A percentile compares a stretch with the other conserved stretches of the same genome.
Evolutionary conservation across 1,140 invertebrate species (phyloP).

Genomic region (Macrosteles quadrilineatus): DNA sequence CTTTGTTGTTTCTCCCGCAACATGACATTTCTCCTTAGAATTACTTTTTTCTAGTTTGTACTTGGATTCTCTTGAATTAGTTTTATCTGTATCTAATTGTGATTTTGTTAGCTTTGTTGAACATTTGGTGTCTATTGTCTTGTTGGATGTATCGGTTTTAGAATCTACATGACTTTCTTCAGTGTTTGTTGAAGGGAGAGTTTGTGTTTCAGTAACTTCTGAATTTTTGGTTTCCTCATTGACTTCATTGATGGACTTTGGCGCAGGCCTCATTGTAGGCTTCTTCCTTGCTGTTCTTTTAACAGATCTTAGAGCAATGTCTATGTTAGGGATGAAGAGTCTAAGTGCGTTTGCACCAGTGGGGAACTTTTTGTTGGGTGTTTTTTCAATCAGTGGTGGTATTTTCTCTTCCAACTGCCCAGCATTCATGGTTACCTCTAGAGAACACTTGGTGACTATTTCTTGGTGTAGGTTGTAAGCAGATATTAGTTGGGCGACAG

Average conservation of each 20-base stretch:
- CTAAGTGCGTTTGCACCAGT: conserved; percentile 56
- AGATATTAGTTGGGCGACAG: conserved; percentile 56
- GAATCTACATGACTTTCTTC: background rate
- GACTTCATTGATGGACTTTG: background rate
- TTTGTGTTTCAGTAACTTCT: too few species aligned
- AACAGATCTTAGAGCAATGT: conserved; percentile 49
- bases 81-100: background rate
- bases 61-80: background rate
- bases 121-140: background rate
- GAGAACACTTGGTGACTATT: conserved; percentile 53
- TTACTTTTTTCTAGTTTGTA: conserved; percentile 19
- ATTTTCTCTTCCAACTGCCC: conserved; percentile 31
- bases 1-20: background rate
- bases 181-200: too few species aligned
- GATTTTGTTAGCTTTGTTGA: background rate
- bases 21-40: conserved; percentile 8
- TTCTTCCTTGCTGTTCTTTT: conserved; percentile 52
- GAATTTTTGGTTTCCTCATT: conserved; percentile 19
- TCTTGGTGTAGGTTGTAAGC: conserved; percentile 59
- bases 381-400: conserved; percentile 30
- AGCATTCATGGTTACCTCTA: conserved; percentile 45
- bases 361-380: conserved; percentile 49
- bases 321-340: conserved; percentile 57
- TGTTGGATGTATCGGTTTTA: background rate
- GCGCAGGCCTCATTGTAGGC: conserved; percentile 40